Evolutionary conservation across 2,888 invertebrate genomes (phyloP).

Genomic region (Agonopterix subpropinquella): DNA sequence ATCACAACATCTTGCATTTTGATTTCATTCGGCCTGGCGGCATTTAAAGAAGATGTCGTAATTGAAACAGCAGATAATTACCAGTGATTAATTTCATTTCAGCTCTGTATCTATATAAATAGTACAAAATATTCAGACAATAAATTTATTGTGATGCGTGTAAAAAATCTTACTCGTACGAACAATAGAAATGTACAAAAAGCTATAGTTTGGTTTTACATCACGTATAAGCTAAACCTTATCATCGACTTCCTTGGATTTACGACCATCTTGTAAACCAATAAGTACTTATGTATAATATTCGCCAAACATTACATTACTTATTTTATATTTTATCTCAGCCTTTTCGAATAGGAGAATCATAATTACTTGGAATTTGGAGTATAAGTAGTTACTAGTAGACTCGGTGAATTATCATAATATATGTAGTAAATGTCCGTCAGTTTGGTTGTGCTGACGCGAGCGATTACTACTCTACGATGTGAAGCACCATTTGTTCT

Average conservation of each 20-base stretch:
- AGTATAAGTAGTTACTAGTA: slow-evolving; percentile 70
- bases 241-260: slow-evolving; percentile 14
- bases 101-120: slow-evolving; percentile 22
- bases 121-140: slow-evolving; percentile 57
- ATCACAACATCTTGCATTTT: too few species aligned
- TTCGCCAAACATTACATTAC: slow-evolving; percentile 64
- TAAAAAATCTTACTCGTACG: slow-evolving; percentile 54
- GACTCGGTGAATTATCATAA: slow-evolving; percentile 60
- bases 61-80: too few species aligned
- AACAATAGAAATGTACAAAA: slow-evolving; percentile 71
- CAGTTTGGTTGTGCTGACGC: slow-evolving; percentile 20
- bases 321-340: slow-evolving; percentile 53
- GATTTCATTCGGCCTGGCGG: too few species aligned
- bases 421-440: slow-evolving; percentile 29
- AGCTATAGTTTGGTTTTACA: slow-evolving; percentile 58
- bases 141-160: slow-evolving; percentile 45
- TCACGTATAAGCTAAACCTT: slow-evolving; percentile 42
- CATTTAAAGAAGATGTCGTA: too few species aligned
- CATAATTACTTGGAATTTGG: slow-evolving; percentile 59
- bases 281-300: slow-evolving; percentile 40
- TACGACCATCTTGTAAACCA: slow-evolving; percentile 39
- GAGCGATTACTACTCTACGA: slow-evolving; percentile 53
- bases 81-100: too few species aligned
- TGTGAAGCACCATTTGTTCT: slow-evolving; percentile 75
- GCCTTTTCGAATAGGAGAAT: slow-evolving; percentile 75